These are phyloP conservation scores for Aspidoscelis tigris DNA, from an alignment of 2,113 vertebrate genomes.

Conservation along the genomic window DNA sequence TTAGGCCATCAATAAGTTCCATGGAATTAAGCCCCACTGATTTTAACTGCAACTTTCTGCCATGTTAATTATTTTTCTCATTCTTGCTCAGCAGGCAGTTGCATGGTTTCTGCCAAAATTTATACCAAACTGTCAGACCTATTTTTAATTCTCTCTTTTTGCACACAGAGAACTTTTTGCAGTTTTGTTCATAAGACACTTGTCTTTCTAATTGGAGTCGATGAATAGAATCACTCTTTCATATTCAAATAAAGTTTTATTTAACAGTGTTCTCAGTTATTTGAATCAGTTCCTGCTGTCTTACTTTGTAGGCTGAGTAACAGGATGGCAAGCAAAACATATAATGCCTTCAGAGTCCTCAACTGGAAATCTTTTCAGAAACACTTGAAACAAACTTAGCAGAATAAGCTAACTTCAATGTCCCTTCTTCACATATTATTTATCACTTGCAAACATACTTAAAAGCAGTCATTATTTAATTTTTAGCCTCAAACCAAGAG, in stretches of 20 bases:
- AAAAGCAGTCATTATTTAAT: slow-evolving; percentile 21
- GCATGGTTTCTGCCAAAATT: slow-evolving; percentile 32
- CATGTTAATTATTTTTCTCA: slow-evolving; percentile 39
- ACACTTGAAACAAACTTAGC: slow-evolving; percentile 11
- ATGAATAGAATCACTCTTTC: slow-evolving; percentile 14
- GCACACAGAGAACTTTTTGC: background rate
- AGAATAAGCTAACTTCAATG: slow-evolving; percentile 35
- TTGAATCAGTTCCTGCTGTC: slow-evolving; percentile 2
- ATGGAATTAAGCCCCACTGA: background rate
- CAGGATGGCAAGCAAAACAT: slow-evolving; percentile 8
- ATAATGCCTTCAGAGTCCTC: slow-evolving; percentile 18
- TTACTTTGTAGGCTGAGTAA: slow-evolving; percentile 31
- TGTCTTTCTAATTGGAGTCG: slow-evolving; percentile 28
- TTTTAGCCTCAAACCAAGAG: slow-evolving; percentile 30
- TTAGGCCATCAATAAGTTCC: background rate
- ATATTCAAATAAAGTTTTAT: slow-evolving; percentile 22
- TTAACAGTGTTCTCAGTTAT: slow-evolving; percentile 18
- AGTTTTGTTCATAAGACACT: slow-evolving; percentile 21
- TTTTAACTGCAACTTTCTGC: background rate
- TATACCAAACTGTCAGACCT: slow-evolving; percentile 21
- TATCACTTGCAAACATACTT: background rate
- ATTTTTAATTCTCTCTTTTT: slow-evolving; percentile 27
- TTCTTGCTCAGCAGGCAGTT: slow-evolving; percentile 1
- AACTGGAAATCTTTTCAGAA: slow-evolving; percentile 30
- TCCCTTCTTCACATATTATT: background rate